A percentile compares a stretch with the other conserved stretches of the same genome.
Conservation (phyloP, 2,888 invertebrate genomes). For the Coronaproctus castanopsis region DNA sequence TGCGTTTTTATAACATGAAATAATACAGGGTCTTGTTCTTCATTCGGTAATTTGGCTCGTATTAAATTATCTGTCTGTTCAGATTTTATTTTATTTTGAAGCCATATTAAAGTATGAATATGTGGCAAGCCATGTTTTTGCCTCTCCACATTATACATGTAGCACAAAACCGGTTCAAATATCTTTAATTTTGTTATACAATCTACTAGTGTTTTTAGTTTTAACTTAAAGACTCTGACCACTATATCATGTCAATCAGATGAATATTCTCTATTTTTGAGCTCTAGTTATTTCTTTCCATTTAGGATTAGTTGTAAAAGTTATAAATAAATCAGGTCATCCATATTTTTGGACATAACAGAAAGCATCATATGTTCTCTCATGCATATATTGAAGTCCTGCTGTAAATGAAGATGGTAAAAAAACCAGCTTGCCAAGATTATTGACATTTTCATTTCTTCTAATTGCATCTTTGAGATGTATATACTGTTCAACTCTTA, state of each 20-base stretch:
- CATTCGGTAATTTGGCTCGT: conserved; percentile 11
- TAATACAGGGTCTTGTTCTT: conserved; percentile 21
- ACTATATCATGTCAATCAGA: conserved; percentile 21
- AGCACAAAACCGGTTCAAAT: conserved; percentile 19
- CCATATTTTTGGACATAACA: conserved; percentile 25
- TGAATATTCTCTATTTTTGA: conserved; percentile 18
- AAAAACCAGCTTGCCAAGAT: background rate
- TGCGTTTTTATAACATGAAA: conserved; percentile 20
- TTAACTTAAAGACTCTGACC: conserved; percentile 21
- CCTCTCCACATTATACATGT: conserved; percentile 21
- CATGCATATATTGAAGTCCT: conserved; percentile 26
- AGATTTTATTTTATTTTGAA: conserved; percentile 18
- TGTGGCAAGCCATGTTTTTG: conserved; percentile 23
- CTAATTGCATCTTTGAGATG: background rate
- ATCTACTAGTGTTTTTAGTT: conserved; percentile 18
- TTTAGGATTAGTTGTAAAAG: conserved; percentile 24
- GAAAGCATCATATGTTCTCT: conserved; percentile 25
- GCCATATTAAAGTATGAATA: conserved; percentile 22
- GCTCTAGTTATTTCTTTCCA: conserved; percentile 22
- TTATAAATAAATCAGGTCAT: conserved; percentile 25
- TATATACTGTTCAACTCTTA: background rate
- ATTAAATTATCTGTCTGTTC: conserved; percentile 23
- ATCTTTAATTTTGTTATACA: conserved; percentile 18
- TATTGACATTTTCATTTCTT: background rate
- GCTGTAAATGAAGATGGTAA: conserved; percentile 19